Conservation (phyloP, 2,113 vertebrate genomes). For the Triplophysa rosa region DNA sequence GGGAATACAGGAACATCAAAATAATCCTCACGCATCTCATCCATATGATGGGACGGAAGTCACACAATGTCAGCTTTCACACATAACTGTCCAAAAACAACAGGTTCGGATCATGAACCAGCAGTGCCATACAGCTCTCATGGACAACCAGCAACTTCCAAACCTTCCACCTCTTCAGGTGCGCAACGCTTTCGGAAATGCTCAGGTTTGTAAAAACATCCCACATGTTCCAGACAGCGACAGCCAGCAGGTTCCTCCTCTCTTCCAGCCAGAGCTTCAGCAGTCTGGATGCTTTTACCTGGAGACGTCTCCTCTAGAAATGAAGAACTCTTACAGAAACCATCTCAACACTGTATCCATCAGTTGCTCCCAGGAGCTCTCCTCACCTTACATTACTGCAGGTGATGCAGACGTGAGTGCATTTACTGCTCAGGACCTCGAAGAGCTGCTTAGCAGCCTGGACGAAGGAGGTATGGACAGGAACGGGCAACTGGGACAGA, state of each 20-base stretch:
- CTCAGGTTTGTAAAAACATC: constrained; percentile 74
- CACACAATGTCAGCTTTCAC: not conserved
- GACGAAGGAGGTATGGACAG: constrained; percentile 39
- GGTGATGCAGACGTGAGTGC: constrained; percentile 23
- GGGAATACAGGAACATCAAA: constrained; percentile 3
- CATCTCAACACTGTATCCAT: constrained; percentile 39
- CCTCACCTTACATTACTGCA: constrained; percentile 57
- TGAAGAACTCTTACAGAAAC: constrained; percentile 58
- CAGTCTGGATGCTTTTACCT: constrained; percentile 63
- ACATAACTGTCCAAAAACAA: not conserved
- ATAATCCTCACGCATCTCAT: not conserved
- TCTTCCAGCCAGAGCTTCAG: constrained; percentile 62
- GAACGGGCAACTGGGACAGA: not conserved
- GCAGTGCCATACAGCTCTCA: constrained; percentile 4
- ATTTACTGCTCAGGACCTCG: constrained; percentile 68
- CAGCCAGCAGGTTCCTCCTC: constrained; percentile 58
- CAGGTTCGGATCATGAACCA: not conserved
- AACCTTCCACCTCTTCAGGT: constrained; percentile 57
- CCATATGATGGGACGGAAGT: not conserved
- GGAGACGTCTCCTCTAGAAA: constrained; percentile 58
- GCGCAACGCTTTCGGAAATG: constrained; percentile 77
- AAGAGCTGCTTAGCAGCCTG: constrained; percentile 75
- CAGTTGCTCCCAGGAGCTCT: constrained; percentile 66
- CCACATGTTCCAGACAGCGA: constrained; percentile 63
- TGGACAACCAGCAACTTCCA: constrained; percentile 51